These are phyloP conservation scores for Stegophylla sp. DNA, from an alignment of 2,888 invertebrate genomes.

Conservation along the genomic window DNA sequence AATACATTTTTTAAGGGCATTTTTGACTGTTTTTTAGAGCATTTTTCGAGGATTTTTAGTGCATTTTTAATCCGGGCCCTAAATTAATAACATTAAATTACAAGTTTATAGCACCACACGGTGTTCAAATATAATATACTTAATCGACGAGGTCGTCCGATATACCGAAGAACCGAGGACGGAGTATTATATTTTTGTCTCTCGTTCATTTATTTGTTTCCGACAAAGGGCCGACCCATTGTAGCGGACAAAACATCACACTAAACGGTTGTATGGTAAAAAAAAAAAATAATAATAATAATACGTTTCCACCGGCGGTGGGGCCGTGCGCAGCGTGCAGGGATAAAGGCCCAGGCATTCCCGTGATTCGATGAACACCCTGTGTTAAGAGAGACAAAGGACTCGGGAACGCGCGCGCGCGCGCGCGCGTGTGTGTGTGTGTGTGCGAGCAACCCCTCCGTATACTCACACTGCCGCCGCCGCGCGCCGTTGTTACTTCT, in stretches of 20 bases:
- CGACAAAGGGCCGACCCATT: neutral
- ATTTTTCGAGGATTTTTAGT: too few relatives aligned
- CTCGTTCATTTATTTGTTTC: neutral
- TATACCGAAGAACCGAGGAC: neutral
- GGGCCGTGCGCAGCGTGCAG: too few relatives aligned
- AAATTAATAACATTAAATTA: too few relatives aligned
- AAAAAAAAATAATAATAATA: too few relatives aligned
- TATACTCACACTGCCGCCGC: neutral
- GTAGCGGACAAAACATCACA: slow-evolving; percentile 18
- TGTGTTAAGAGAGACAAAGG: slow-evolving; percentile 45
- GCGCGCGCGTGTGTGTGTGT: neutral
- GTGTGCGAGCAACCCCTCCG: slow-evolving; percentile 20
- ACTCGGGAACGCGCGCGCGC: neutral
- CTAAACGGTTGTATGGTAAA: slow-evolving; percentile 25
- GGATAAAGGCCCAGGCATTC: slow-evolving; percentile 23
- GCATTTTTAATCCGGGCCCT: too few relatives aligned
- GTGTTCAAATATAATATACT: too few relatives aligned
- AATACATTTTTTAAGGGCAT: too few relatives aligned
- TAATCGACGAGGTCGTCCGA: neutral
- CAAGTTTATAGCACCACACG: too few relatives aligned
- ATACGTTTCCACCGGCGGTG: neutral
- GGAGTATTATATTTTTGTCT: neutral
- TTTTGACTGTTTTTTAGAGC: too few relatives aligned
- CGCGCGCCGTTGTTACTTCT: too few relatives aligned
- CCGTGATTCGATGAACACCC: slow-evolving; percentile 48